These are phyloP conservation scores for Clarias pachynema DNA, from an alignment of 2,797 vertebrate genomes.

Conservation along the genomic window DNA sequence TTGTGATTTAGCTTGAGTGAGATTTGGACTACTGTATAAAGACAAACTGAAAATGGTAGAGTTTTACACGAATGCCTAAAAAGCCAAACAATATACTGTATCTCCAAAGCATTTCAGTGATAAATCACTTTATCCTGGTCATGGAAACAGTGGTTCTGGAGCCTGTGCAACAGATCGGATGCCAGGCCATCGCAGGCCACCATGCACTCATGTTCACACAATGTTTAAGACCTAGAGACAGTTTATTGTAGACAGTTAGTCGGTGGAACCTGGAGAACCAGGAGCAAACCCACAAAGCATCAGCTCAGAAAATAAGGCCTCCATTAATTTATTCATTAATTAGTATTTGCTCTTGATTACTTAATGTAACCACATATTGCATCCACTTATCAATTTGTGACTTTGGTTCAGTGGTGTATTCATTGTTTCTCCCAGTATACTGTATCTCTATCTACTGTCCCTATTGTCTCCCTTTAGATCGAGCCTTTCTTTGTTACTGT, in stretches of 20 bases:
- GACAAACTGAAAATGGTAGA: not conserved
- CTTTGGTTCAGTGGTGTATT: not conserved
- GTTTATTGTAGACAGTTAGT: not conserved
- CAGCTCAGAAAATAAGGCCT: not conserved
- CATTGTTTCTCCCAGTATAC: not conserved
- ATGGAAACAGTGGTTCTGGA: not conserved
- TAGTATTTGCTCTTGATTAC: not conserved
- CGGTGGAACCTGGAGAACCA: not conserved
- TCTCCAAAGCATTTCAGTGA: not conserved
- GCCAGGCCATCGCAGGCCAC: not conserved
- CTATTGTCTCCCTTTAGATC: constrained; percentile 75
- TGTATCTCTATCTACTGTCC: not conserved
- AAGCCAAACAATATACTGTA: not conserved
- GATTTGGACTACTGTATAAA: not conserved
- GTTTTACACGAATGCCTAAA: not conserved
- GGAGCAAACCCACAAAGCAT: not conserved
- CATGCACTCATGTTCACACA: not conserved
- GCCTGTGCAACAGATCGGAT: not conserved
- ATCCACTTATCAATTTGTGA: not conserved
- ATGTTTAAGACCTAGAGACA: not conserved
- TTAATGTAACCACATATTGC: not conserved
- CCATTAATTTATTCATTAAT: too few species aligned
- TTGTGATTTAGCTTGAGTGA: not conserved
- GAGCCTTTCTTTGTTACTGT: constrained; percentile 94
- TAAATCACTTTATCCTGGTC: not conserved